These are phyloP conservation scores for Cherax quadricarinatus DNA, from an alignment of 1,140 invertebrate species.

Conservation along the genomic window DNA sequence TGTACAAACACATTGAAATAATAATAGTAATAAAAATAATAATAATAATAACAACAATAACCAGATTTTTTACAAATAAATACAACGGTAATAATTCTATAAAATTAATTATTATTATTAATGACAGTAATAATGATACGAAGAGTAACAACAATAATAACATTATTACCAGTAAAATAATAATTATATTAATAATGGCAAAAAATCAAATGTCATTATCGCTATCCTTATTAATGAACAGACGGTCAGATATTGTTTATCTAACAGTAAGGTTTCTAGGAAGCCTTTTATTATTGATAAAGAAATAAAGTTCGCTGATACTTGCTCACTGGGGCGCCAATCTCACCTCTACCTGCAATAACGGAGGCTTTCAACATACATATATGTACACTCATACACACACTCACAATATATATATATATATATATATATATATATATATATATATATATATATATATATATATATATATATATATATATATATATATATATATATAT, in stretches of 20 bases:
- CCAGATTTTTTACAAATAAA: too few relatives aligned
- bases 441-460: slow-evolving; percentile 2
- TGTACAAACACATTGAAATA: too few relatives aligned
- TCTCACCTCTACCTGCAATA: not conserved
- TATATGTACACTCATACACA: not conserved
- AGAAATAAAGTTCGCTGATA: not conserved
- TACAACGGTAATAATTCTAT: too few relatives aligned
- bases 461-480: not conserved
- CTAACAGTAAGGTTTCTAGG: too few relatives aligned
- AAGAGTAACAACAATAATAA: slow-evolving; percentile 10
- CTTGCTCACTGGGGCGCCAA: too few relatives aligned
- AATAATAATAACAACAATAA: too few relatives aligned
- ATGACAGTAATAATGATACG: slow-evolving; percentile 20
- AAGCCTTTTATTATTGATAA: too few relatives aligned
- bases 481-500: too few relatives aligned
- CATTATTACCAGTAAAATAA: not conserved
- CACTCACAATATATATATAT: not conserved
- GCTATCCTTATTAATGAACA: too few relatives aligned
- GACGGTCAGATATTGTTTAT: too few relatives aligned
- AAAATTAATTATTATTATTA: too few relatives aligned
- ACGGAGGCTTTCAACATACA: not conserved
- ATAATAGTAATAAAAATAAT: too few relatives aligned
- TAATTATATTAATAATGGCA: not conserved
- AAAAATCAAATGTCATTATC: slow-evolving; percentile 18
- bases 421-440: not conserved